Evolutionary conservation across 2,797 vertebrate species (phyloP).

Genomic region (Fistularia tabacaria): DNA sequence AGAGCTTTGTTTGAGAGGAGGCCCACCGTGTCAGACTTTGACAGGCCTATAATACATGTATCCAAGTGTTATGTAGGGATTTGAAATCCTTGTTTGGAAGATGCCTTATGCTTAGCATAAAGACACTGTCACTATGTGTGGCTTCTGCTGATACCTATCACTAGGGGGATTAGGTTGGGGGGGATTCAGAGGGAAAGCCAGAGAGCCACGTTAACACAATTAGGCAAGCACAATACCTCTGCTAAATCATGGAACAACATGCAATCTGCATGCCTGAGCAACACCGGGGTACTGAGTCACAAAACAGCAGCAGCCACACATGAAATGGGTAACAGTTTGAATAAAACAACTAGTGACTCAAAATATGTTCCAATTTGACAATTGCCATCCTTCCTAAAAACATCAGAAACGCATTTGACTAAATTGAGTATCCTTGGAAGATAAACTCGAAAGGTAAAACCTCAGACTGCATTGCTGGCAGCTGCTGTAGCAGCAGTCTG

Average conservation of each 20-base stretch:
- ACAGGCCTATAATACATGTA: no score
- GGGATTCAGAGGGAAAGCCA: slow-evolving; percentile 50
- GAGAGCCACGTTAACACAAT: slow-evolving; percentile 53
- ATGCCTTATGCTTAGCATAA: no score
- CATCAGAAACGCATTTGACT: background rate
- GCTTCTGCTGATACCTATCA: no score
- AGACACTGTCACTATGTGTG: no score
- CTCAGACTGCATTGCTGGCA: slow-evolving; percentile 8
- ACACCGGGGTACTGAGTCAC: slow-evolving; percentile 20
- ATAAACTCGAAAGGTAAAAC: slow-evolving; percentile 5
- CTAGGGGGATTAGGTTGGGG: slow-evolving; percentile 39
- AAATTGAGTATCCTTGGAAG: no score
- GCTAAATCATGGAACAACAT: slow-evolving; percentile 36
- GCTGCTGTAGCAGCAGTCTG: slow-evolving; percentile 25
- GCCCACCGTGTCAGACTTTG: no score
- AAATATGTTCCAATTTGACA: no score
- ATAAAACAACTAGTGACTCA: background rate
- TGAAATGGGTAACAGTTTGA: slow-evolving; percentile 9
- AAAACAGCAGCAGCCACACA: slow-evolving; percentile 23
- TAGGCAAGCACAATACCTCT: slow-evolving; percentile 44
- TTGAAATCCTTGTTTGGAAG: no score
- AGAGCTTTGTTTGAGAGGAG: no score
- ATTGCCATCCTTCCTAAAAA: background rate
- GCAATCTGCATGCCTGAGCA: slow-evolving; percentile 40
- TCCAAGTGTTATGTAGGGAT: no score